Evolutionary conservation across 2,113 vertebrate genomes (phyloP).

Genomic region (Lucifuga dentata): DNA sequence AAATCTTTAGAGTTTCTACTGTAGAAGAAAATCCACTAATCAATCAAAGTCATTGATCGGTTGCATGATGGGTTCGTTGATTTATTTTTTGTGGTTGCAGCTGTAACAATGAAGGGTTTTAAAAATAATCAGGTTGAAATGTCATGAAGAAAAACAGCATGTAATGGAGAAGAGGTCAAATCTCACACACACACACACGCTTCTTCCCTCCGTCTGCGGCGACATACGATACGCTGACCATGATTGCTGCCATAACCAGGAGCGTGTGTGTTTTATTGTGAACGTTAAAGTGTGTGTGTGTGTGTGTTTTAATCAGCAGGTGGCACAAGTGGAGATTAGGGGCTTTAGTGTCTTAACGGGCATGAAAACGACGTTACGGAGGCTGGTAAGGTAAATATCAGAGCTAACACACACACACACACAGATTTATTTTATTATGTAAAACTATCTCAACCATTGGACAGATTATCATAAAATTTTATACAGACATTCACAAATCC

Average conservation of each 20-base stretch:
- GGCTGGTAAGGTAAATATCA: slow-evolving; percentile 43
- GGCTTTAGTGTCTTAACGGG: slow-evolving; percentile 84
- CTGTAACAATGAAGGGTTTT: too few relatives aligned
- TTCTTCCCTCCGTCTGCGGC: slow-evolving; percentile 32
- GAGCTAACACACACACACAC: slow-evolving; percentile 1
- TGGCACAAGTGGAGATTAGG: slow-evolving; percentile 82
- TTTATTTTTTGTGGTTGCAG: too few relatives aligned
- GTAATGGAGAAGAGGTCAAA: slow-evolving; percentile 64
- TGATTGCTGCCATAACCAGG: slow-evolving; percentile 74
- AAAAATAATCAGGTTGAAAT: slow-evolving; percentile 50
- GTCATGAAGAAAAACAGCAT: slow-evolving; percentile 47
- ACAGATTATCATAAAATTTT: too few relatives aligned
- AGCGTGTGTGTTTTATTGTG: slow-evolving; percentile 24
- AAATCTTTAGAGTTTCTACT: too few relatives aligned
- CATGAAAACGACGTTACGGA: slow-evolving; percentile 82
- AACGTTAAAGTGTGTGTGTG: background rate
- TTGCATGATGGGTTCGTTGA: too few relatives aligned
- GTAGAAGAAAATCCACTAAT: too few relatives aligned
- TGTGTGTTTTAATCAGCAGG: slow-evolving; percentile 85
- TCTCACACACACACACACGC: slow-evolving; percentile 61
- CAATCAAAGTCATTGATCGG: too few relatives aligned
- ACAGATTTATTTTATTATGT: too few relatives aligned
- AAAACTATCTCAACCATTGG: too few relatives aligned
- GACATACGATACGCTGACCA: slow-evolving; percentile 82
- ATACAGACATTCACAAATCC: too few relatives aligned